Evolutionary conservation across 1,140 invertebrate genomes (phyloP).

Genomic region (Brachionus angularis): DNA sequence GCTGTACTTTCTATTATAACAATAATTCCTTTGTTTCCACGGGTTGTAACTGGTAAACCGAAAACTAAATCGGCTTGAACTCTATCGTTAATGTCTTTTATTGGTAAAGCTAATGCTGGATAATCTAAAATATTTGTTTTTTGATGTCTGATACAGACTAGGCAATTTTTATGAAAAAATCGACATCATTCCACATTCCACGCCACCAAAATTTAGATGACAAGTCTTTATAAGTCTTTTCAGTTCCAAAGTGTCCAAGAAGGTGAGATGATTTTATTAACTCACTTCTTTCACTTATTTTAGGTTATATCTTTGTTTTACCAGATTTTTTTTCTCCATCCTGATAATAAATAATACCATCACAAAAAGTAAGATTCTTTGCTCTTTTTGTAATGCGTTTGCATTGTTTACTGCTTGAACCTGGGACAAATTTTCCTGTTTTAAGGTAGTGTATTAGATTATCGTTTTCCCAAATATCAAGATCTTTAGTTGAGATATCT

Average conservation of each 20-base stretch:
- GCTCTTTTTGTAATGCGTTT: too few relatives aligned
- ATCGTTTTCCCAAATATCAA: too few relatives aligned
- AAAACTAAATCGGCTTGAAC: slow-evolving; percentile 17
- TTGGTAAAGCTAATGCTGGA: slow-evolving; percentile 5
- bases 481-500: too few relatives aligned
- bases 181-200: background rate
- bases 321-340: too few relatives aligned
- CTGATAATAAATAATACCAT: too few relatives aligned
- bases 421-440: too few relatives aligned
- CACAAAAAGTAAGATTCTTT: too few relatives aligned
- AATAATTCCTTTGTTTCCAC: slow-evolving; percentile 10
- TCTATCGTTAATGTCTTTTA: slow-evolving; percentile 11
- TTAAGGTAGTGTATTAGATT: too few relatives aligned
- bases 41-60: slow-evolving; percentile 1
- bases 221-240: background rate
- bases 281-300: background rate
- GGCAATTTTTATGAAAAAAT: background rate
- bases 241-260: background rate
- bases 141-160: slow-evolving; percentile 9
- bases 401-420: too few relatives aligned
- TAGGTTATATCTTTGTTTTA: too few relatives aligned
- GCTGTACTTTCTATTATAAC: slow-evolving; percentile 7
- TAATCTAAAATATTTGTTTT: background rate
- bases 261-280: background rate
- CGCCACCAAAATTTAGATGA: background rate